A percentile compares a stretch with the other conserved stretches of the same genome.
Evolutionary conservation across 2,113 vertebrate species (phyloP).

Genomic region (Paramormyrops kingsleyae): DNA sequence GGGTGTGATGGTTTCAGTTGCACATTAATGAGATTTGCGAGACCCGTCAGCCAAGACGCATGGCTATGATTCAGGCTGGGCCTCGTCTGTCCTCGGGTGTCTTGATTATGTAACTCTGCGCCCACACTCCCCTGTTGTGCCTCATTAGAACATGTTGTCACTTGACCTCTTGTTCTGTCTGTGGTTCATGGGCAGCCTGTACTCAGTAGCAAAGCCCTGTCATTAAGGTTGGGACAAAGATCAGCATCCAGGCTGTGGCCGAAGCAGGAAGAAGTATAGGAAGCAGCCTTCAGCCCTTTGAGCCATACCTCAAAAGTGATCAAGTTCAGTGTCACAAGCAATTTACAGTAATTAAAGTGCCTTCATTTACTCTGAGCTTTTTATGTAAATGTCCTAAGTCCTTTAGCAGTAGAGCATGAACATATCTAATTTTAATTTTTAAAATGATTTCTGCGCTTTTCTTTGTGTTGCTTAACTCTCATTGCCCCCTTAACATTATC

Average conservation of each 20-base stretch:
- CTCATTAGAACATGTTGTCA: conserved; percentile 12
- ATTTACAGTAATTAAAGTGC: conserved; percentile 18
- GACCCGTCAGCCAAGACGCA: background rate
- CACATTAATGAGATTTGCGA: background rate
- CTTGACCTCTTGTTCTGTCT: conserved; percentile 8
- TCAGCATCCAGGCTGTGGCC: background rate
- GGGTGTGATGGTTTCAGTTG: background rate
- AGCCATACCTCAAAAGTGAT: background rate
- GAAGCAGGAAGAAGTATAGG: background rate
- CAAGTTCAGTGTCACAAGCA: background rate
- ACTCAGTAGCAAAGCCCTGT: background rate
- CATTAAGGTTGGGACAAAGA: background rate
- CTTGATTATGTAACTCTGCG: background rate
- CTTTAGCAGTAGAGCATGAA: background rate
- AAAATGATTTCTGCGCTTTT: background rate
- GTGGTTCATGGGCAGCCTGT: background rate
- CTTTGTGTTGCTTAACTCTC: background rate
- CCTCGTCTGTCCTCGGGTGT: background rate
- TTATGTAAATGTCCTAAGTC: background rate
- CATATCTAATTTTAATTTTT: background rate
- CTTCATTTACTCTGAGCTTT: background rate
- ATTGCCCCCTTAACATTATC: background rate
- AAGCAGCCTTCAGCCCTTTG: background rate
- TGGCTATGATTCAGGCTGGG: background rate
- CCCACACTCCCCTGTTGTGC: conserved; percentile 3